A percentile compares a stretch with the other conserved stretches of the same genome.
Conservation (phyloP, 2,113 vertebrate species). For the Peromyscus leucopus region DNA sequence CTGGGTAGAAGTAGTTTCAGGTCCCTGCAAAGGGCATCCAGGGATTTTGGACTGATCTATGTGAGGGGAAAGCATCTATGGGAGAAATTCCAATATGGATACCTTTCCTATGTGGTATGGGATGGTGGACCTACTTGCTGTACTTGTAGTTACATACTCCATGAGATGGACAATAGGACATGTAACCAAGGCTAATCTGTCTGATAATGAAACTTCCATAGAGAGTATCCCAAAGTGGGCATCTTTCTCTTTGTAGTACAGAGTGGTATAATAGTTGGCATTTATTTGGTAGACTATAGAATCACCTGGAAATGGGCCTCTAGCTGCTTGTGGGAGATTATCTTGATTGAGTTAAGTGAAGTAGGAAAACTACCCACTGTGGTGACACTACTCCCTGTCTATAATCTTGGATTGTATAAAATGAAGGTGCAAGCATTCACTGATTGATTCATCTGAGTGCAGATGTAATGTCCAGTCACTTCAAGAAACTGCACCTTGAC, state of each 20-base stretch:
- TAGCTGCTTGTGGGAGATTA: background rate
- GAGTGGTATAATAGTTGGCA: background rate
- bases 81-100: background rate
- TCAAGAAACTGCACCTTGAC: background rate
- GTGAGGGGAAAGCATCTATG: background rate
- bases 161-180: background rate
- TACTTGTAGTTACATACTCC: background rate
- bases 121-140: background rate
- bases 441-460: background rate
- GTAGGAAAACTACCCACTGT: background rate
- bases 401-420: background rate
- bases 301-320: background rate
- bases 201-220: background rate
- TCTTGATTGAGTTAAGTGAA: background rate
- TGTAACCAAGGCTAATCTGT: background rate
- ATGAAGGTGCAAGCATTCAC: background rate
- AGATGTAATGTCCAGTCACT: background rate
- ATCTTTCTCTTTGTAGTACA: background rate
- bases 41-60: background rate
- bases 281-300: background rate
- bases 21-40: background rate
- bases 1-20: background rate
- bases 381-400: background rate
- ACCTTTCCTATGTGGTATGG: background rate
- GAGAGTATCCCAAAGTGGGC: background rate